A percentile compares a stretch with the other conserved stretches of the same genome.
These are phyloP conservation scores for Troglohyphantes excavatus DNA, from an alignment of 2,888 invertebrate species.

Conservation along the genomic window DNA sequence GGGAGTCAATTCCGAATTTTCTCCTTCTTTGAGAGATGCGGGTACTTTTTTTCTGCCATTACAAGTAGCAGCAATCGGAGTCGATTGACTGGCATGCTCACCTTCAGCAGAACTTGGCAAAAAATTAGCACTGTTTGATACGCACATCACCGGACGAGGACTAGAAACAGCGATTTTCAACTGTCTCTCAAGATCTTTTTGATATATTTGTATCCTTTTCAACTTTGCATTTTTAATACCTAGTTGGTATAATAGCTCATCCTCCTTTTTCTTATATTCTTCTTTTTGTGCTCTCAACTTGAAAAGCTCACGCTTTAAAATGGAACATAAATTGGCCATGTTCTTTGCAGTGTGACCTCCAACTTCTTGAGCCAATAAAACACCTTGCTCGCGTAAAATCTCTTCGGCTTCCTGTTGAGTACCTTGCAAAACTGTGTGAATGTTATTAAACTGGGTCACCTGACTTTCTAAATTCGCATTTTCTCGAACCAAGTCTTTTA, in stretches of 20 bases:
- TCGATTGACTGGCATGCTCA: neutral
- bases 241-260: neutral
- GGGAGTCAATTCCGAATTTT: neutral
- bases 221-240: neutral
- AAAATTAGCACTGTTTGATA: neutral
- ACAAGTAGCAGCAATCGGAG: neutral
- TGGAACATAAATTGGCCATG: conserved; percentile 15
- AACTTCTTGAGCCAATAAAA: neutral
- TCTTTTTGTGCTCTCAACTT: neutral
- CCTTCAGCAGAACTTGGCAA: neutral
- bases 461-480: neutral
- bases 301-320: neutral
- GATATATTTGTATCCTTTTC: neutral
- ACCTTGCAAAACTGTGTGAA: conserved; percentile 1
- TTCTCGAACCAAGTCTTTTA: neutral
- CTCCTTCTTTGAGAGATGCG: neutral
- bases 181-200: neutral
- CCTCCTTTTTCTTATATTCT: neutral
- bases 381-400: neutral
- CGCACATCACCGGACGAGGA: neutral
- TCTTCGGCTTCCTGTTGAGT: neutral
- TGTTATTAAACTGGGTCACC: neutral
- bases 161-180: neutral
- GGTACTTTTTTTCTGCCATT: neutral
- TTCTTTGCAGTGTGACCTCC: neutral